Evolutionary conservation across 2,888 invertebrate species (phyloP), one percentile per base, ranked within the genome.

Genomic region (Altica lythri): DNA sequence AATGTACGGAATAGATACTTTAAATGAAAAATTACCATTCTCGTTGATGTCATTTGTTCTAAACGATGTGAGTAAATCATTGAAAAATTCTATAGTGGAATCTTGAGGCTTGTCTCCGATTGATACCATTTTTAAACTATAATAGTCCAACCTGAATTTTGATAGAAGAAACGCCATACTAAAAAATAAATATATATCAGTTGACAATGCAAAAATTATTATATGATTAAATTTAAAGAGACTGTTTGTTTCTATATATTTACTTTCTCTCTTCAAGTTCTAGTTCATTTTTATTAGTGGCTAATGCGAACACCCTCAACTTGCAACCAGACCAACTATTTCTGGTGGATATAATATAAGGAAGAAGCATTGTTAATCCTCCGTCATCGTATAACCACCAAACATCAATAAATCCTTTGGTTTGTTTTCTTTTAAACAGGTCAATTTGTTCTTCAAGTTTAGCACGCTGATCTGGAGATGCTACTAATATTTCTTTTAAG

Each of bases 311-410:
- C 32, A 92, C 85, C 48, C 92, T 78, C 68, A 92, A 79, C 72
- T 88, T 87, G 74, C 90, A 91, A 66, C 83, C 81, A 46, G 86
- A 79, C 90, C 91, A 92, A 66, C 86, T 81, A 5, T 86, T 83
- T 61, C 92, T 83, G 65, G 87, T 86, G 43, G 89, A 89, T 61
- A 93, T 84, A 63, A 93, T 92, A 75, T 93, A 92, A 0, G 92
- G 92, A 63, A 93, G 75, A 55, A 93, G 80, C 75, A 93, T 88
- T 1, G 92, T 92, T 34, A 93, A 79, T 72, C 91, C 91, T 70
- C 91, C 91, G 75, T 92, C 95, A 74, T 96, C 96, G 75, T 95
- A 96, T 66, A 96, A 78, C 96, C 96, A 97, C 92, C 95, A 95
- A 37, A 95, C 94, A 77, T 95, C 95, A 34, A 95, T 86, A 0